Evolutionary conservation across 2,888 invertebrate species (phyloP).

Genomic region (Rhopalosiphum nymphaeae): DNA sequence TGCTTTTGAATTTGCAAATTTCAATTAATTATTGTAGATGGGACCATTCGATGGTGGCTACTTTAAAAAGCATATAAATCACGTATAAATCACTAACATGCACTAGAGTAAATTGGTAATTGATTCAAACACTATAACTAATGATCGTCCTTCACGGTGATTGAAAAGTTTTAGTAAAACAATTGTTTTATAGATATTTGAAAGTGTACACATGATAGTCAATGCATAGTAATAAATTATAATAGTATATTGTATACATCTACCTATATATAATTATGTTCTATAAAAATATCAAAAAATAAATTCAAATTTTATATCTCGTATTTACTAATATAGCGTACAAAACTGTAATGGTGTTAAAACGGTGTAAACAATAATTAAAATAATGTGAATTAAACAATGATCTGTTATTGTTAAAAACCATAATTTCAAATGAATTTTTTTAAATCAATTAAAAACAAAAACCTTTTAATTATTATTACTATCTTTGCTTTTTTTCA

Average conservation of each 20-base stretch:
- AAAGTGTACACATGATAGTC: background rate
- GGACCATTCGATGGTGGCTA: constrained; percentile 13
- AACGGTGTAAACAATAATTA: background rate
- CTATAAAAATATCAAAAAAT: background rate
- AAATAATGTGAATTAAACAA: background rate
- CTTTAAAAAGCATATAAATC: constrained; percentile 43
- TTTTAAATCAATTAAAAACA: background rate
- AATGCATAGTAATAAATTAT: background rate
- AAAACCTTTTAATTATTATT: background rate
- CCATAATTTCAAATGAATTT: background rate
- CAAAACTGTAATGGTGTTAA: background rate
- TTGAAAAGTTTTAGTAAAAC: constrained; percentile 25
- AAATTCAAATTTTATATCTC: background rate
- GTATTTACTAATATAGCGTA: background rate
- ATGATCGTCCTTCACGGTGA: constrained; percentile 10
- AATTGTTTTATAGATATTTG: constrained; percentile 17
- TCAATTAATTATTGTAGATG: constrained; percentile 11
- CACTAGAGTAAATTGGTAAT: constrained; percentile 37
- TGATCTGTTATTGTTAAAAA: background rate
- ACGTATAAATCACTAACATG: constrained; percentile 36
- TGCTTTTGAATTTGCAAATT: constrained; percentile 39
- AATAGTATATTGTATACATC: background rate
- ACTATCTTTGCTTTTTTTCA: background rate
- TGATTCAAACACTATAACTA: constrained; percentile 43
- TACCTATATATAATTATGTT: background rate